Evolutionary conservation across 2,888 invertebrate genomes (phyloP).

Genomic region (Tachystola acroxantha): DNA sequence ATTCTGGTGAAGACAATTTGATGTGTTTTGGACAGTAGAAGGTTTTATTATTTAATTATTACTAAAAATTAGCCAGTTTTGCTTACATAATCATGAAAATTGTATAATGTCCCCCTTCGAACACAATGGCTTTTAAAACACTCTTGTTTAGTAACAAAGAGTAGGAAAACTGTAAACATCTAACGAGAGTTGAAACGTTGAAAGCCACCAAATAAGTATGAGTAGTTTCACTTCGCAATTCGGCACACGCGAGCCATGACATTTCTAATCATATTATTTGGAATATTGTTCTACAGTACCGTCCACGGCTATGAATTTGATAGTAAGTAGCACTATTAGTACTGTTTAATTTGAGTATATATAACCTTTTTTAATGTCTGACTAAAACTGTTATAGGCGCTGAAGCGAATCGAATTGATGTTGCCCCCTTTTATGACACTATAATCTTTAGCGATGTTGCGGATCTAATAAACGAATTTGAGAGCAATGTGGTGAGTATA

Average conservation of each 20-base stretch:
- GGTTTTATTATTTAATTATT: too few relatives aligned
- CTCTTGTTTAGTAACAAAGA: slow-evolving; percentile 34
- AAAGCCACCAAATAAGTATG: slow-evolving; percentile 10
- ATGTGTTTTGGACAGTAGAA: too few relatives aligned
- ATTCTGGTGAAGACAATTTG: too few relatives aligned
- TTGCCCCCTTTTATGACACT: slow-evolving; percentile 54
- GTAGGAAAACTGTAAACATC: slow-evolving; percentile 26
- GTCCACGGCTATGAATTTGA: slow-evolving; percentile 39
- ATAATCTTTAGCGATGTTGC: slow-evolving; percentile 63
- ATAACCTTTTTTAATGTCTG: not conserved
- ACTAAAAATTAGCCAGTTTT: not conserved
- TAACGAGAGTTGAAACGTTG: slow-evolving; percentile 17
- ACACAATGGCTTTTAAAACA: slow-evolving; percentile 31
- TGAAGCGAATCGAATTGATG: slow-evolving; percentile 47
- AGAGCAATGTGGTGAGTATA: slow-evolving; percentile 48
- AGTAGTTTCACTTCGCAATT: slow-evolving; percentile 16
- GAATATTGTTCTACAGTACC: slow-evolving; percentile 23
- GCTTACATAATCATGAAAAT: slow-evolving; percentile 12
- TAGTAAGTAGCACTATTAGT: slow-evolving; percentile 36
- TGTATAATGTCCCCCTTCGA: slow-evolving; percentile 22
- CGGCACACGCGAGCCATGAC: slow-evolving; percentile 26
- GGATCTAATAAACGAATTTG: slow-evolving; percentile 59
- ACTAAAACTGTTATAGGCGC: slow-evolving; percentile 36
- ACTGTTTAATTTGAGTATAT: too few relatives aligned
- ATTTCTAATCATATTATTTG: slow-evolving; percentile 20